Evolutionary conservation across 2,888 invertebrate species (phyloP), one percentile per base, ranked within the genome.

Genomic region (Sicus ferrugineus): DNA sequence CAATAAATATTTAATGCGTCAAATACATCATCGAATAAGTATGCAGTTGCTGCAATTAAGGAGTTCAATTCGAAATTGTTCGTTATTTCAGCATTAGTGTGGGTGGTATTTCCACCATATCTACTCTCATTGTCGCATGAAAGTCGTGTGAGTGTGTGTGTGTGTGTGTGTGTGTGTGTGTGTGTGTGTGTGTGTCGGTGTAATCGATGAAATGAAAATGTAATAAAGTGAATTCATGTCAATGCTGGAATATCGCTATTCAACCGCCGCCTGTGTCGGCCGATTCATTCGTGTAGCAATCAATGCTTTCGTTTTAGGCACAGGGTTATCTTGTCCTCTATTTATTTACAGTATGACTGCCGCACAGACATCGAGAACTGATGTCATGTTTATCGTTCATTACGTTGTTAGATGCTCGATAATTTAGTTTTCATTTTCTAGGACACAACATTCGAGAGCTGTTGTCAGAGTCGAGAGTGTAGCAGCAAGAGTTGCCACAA

Each of bases 171-270:
- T n/a, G n/a, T n/a, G n/a, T n/a, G n/a, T n/a, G n/a, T n/a, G n/a
- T n/a, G n/a, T n/a, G n/a, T n/a, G n/a, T n/a, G n/a, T n/a, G n/a
- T 14, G 30, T 75, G 75, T 74, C 74, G 73, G 74, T 74, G 73
- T 74, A 75, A 76, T 74, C 75, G 69, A 63, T 65, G 68, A 69
- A 75, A 74, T 73, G 70, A 72, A 72, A 69, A 75, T 72, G 75
- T 71, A 73, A 75, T 74, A 74, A 75, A 77, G 73, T 76, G 73
- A 74, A 77, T 75, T 77, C 75, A 76, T 77, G 76, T 77, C 77
- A 77, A 73, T 74, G 50, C 23, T 63, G 14, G n/a, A 62, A 23
- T 23, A 23, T 23, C 16, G 9, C 9, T 21, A 58, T 31, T 28
- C 59, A 50, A 59, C 59, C 34, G 58, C 1, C 52, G 34, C 11